These are phyloP conservation scores for Acronicta aceris DNA, from an alignment of 2,888 invertebrate genomes.

Conservation along the genomic window DNA sequence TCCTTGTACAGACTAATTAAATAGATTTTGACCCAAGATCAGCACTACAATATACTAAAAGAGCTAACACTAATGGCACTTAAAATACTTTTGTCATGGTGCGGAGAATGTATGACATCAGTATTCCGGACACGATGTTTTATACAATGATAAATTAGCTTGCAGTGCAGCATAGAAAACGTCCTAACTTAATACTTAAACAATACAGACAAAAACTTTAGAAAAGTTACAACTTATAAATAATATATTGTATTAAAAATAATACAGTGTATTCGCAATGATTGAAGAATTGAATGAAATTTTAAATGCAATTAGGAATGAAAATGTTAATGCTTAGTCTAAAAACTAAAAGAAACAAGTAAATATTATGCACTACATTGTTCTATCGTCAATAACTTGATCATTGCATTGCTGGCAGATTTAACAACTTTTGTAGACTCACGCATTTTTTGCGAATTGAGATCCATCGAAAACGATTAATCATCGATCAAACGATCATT, in stretches of 20 bases:
- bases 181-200: constrained; percentile 48
- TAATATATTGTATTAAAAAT: constrained; percentile 34
- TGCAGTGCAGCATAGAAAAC: constrained; percentile 33
- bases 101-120: constrained; percentile 37
- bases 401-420: constrained; percentile 37
- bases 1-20: constrained; percentile 28
- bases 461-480: constrained; percentile 51
- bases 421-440: constrained; percentile 16
- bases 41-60: constrained; percentile 55
- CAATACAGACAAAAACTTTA: constrained; percentile 35
- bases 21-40: constrained; percentile 57
- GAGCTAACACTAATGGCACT: constrained; percentile 76
- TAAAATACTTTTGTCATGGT: constrained; percentile 56
- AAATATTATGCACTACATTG: constrained; percentile 45
- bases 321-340: constrained; percentile 59
- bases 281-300: constrained; percentile 49
- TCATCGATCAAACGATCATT: too few species aligned
- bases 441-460: constrained; percentile 35
- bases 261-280: constrained; percentile 37
- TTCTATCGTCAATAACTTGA: constrained; percentile 32
- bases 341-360: constrained; percentile 46
- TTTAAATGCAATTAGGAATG: constrained; percentile 78
- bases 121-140: constrained; percentile 43
- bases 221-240: constrained; percentile 44
- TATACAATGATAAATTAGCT: constrained; percentile 33